Evolutionary conservation across 1,140 invertebrate genomes (phyloP).

Genomic region (Nasonia giraulti): DNA sequence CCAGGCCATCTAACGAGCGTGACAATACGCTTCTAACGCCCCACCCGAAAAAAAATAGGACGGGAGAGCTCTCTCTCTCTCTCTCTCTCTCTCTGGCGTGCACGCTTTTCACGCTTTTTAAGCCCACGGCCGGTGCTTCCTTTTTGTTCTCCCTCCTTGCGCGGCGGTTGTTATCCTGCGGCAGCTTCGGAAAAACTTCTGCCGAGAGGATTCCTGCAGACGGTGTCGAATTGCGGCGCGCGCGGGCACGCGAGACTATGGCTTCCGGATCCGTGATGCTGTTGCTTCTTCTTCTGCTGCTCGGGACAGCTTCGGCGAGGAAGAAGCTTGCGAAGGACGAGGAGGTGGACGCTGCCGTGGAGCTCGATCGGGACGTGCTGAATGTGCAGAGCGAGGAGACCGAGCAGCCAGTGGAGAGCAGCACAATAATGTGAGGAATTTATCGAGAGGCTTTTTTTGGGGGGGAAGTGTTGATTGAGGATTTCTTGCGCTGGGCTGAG

Average conservation of each 20-base stretch:
- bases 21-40: constrained; percentile 4
- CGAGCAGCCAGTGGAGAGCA: background rate
- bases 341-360: too few species aligned
- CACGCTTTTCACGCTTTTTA: constrained; percentile 60
- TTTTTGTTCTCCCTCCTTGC: constrained; percentile 2
- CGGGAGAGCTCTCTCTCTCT: background rate
- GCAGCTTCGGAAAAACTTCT: background rate
- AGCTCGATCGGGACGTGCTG: background rate
- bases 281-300: constrained; percentile 17
- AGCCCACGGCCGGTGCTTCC: constrained; percentile 13
- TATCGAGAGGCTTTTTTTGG: background rate
- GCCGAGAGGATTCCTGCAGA: constrained; percentile 7
- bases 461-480: too few species aligned
- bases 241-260: background rate
- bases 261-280: background rate
- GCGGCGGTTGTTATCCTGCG: background rate
- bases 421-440: background rate
- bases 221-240: constrained; percentile 30
- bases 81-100: background rate
- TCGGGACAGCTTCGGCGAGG: background rate
- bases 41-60: constrained; percentile 18
- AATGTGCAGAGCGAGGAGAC: background rate
- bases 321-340: background rate
- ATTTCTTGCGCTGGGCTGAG: background rate
- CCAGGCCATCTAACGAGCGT: constrained; percentile 33